Percentiles rank a stretch among this genome's conserved stretches.
Evolutionary conservation across 2,113 vertebrate genomes (phyloP).

Genomic region (Phasianus colchicus): DNA sequence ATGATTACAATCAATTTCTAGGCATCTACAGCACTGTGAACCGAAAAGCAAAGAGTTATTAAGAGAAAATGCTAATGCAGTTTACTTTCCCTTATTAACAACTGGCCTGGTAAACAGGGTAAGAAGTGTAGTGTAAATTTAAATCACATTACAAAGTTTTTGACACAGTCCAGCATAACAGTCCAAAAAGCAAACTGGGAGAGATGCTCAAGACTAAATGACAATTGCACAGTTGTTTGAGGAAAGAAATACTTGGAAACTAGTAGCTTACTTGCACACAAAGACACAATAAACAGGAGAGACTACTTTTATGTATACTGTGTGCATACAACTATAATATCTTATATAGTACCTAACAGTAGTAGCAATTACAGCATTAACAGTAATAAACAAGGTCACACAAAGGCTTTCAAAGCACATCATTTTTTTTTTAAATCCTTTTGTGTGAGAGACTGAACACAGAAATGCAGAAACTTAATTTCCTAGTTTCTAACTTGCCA

Average conservation of each 20-base stretch:
- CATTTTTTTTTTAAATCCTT: not conserved
- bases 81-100: not conserved
- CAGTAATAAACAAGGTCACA: not conserved
- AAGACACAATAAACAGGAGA: not conserved
- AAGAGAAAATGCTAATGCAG: not conserved
- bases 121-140: not conserved
- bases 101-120: not conserved
- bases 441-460: not conserved
- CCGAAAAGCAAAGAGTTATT: not conserved
- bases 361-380: not conserved
- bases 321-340: not conserved
- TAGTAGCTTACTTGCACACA: not conserved
- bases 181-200: not conserved
- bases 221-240: not conserved
- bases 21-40: not conserved
- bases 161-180: not conserved
- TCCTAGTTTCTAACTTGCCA: not conserved
- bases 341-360: not conserved
- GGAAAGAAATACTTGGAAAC: not conserved
- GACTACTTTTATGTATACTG: not conserved
- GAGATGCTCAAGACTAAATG: not conserved
- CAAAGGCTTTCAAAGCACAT: not conserved
- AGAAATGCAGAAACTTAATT: not conserved
- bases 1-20: not conserved
- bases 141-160: not conserved